phyloP scores from a whole-genome alignment of 2,888 invertebrate genomes.

The Deroplatys truncata region DNA sequence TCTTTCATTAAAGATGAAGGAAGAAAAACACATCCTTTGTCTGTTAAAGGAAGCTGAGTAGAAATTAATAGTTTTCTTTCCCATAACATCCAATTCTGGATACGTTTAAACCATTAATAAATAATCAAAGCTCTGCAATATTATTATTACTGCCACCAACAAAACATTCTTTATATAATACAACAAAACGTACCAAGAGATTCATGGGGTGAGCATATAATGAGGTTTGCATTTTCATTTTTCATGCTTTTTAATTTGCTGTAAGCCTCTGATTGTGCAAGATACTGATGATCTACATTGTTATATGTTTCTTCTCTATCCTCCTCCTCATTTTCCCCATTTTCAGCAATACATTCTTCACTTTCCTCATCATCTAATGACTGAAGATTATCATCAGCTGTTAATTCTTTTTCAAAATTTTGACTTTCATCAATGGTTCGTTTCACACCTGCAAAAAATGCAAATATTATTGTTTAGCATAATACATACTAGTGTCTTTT shows the following conservation, averaged over 20 bases:
- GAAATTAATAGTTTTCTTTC: no score
- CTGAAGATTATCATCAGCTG: background rate
- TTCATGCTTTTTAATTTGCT: background rate
- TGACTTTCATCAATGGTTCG: background rate
- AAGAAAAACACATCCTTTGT: no score
- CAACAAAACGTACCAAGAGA: background rate
- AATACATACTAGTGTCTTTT: no score
- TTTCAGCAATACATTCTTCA: background rate
- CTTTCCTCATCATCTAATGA: background rate
- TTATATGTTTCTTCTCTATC: background rate
- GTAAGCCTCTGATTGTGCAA: background rate
- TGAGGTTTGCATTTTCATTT: background rate
- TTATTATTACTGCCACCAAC: background rate
- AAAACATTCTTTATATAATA: background rate
- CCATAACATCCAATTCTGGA: no score
- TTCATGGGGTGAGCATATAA: constrained; percentile 2
- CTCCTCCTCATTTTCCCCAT: background rate
- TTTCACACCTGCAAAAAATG: background rate
- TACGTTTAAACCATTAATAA: no score
- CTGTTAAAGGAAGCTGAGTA: no score
- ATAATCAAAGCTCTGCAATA: background rate
- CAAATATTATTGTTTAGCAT: background rate
- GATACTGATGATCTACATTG: constrained; percentile 2
- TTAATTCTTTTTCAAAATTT: background rate
- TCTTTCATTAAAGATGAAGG: no score